Base-by-base conservation (phyloP, 2,113 vertebrate genomes). In the Calypte anna region DNA sequence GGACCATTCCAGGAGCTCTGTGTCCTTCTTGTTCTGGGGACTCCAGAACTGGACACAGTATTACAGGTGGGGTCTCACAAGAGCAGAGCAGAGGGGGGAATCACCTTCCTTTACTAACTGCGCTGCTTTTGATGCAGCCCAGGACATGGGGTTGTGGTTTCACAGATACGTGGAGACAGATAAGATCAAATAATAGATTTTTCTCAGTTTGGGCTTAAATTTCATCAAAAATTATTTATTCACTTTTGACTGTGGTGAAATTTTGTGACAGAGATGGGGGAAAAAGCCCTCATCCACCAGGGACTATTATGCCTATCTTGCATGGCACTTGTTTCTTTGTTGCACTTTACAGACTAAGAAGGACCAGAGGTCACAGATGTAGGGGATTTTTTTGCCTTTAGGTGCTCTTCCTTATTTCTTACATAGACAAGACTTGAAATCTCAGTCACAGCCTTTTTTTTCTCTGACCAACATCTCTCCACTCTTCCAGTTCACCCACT, bases 241-340 rank as follows among this genome's bases (percentile, higher is more conserved):
- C 20, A 14, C 2, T 2, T 62, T 48, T 74, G 9, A 9, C 33
- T 82, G 63, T 59, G 31, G 28, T 38, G 40, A 81, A 50, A 58
- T 57, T 36, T 82, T 67, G 43, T 53, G 22, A 15, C 19, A 82
- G 23, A 82, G 8, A 30, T 23, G 20, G 8, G 2, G 43, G 58
- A 54, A 2, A 1, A 50, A 55, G 13, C 0, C 2, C 1, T 38
- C 21, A 61, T 3, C 24, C 21, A 40, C 0, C 5, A 23, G 16
- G 8, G 21, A 40, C 55, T 11, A 20, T 8, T 16, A 43, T 3
- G 11, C 2, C 17, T 22, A 22, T 27, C 36, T 63, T 66, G 9
- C 28, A 51, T 21, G 53, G 31, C 8, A 16, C 1, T 4, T 64
- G 19, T 33, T 62, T 70, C 58, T 73, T 36, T 12, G 18, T 13